phyloP scores from a whole-genome alignment of 2,888 invertebrate genomes.

The Dugesia japonica region DNA sequence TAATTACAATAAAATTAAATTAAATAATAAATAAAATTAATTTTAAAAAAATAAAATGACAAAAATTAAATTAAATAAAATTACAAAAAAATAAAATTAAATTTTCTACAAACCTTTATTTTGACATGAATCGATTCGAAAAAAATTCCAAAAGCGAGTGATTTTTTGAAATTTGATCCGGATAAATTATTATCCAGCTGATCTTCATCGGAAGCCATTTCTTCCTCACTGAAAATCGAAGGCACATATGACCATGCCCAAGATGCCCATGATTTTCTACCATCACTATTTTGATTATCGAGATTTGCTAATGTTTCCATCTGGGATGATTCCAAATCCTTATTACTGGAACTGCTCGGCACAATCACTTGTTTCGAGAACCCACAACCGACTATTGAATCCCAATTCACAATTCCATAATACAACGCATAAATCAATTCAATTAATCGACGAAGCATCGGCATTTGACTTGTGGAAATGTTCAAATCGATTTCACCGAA shows the following conservation, averaged over 20 bases:
- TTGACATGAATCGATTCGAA: no score
- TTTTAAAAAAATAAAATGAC: no score
- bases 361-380: neutral
- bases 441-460: constrained; percentile 60
- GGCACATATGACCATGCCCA: constrained; percentile 51
- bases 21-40: no score
- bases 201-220: constrained; percentile 22
- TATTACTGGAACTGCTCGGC: neutral
- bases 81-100: no score
- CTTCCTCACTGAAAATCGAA: constrained; percentile 42
- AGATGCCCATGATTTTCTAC: constrained; percentile 40
- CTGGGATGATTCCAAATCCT: neutral
- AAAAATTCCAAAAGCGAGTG: no score
- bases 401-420: constrained; percentile 50
- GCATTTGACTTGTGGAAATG: constrained; percentile 58
- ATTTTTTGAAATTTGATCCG: no score
- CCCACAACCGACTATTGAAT: constrained; percentile 32
- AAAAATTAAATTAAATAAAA: no score
- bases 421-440: constrained; percentile 57
- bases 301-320: neutral
- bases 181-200: no score
- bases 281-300: neutral
- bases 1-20: no score
- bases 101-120: no score
- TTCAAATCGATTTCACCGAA: constrained; percentile 62